A percentile compares a stretch with the other conserved stretches of the same genome.
Conservation (phyloP, 2,113 vertebrate genomes). For the Scatophagus argus region DNA sequence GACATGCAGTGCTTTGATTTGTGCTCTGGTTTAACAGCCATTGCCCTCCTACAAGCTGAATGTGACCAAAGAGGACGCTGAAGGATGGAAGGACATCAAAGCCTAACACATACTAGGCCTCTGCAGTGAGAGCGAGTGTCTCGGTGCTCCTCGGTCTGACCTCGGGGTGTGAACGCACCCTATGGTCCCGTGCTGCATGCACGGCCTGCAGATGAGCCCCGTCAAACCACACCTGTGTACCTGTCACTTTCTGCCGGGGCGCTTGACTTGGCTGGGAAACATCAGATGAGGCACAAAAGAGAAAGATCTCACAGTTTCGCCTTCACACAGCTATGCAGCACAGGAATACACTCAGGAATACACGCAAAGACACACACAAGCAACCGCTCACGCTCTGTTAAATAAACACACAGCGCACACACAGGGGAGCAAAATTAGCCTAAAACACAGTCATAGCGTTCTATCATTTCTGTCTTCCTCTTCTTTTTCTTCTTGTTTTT, state of each 20-base stretch:
- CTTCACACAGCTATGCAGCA: conserved; percentile 48
- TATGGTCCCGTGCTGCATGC: conserved; percentile 30
- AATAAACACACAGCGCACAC: conserved; percentile 52
- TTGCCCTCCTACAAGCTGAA: conserved; percentile 62
- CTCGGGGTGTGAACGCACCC: conserved; percentile 55
- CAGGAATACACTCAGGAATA: conserved; percentile 53
- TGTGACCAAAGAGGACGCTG: conserved; percentile 63
- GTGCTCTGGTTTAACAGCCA: conserved; percentile 47
- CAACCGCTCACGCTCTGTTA: conserved; percentile 43
- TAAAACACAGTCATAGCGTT: conserved; percentile 29
- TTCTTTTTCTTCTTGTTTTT: background rate
- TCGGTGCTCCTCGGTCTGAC: conserved; percentile 48
- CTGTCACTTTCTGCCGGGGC: conserved; percentile 49
- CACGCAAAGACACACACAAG: conserved; percentile 36
- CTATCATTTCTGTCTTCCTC: conserved; percentile 3
- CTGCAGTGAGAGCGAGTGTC: conserved; percentile 11
- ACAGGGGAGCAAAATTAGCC: conserved; percentile 30
- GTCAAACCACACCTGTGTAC: conserved; percentile 67
- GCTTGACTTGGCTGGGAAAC: conserved; percentile 53
- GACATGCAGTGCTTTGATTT: conserved; percentile 63
- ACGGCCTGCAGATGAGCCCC: conserved; percentile 56
- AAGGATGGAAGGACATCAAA: conserved; percentile 71
- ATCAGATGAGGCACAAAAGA: conserved; percentile 62
- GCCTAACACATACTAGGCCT: conserved; percentile 28
- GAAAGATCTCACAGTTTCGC: conserved; percentile 50